These are phyloP conservation scores for Polyommatus icarus DNA, from an alignment of 2,888 invertebrate genomes.

Conservation along the genomic window DNA sequence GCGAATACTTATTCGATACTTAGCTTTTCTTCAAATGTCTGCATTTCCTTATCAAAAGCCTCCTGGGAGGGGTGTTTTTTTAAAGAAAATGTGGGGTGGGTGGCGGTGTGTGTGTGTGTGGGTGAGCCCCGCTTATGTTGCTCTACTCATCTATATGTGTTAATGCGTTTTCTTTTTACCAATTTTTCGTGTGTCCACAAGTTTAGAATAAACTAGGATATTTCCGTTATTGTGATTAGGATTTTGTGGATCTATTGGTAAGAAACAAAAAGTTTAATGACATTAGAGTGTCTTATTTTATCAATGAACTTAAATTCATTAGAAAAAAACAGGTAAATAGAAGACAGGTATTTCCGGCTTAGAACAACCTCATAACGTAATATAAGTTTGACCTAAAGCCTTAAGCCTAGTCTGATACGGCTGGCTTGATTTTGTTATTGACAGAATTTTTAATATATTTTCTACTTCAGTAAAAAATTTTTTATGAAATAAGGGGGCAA, in stretches of 20 bases:
- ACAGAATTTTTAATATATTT: no score
- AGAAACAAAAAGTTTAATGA: background rate
- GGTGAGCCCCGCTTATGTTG: constrained; percentile 62
- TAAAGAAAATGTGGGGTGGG: constrained; percentile 56
- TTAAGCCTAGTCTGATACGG: no score
- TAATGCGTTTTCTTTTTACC: constrained; percentile 81
- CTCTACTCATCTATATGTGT: constrained; percentile 79
- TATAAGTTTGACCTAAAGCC: no score
- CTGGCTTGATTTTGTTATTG: no score
- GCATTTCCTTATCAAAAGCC: constrained; percentile 80
- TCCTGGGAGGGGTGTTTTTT: constrained; percentile 64
- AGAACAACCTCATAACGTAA: no score
- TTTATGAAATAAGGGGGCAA: no score
- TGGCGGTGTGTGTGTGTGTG: constrained; percentile 47
- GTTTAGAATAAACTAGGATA: constrained; percentile 24
- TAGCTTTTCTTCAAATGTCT: constrained; percentile 79
- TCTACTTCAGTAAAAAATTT: no score
- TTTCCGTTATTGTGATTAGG: background rate
- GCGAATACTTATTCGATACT: constrained; percentile 72
- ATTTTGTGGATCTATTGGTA: background rate
- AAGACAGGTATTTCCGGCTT: no score
- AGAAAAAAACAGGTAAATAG: background rate
- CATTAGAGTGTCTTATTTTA: no score
- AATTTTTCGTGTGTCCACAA: constrained; percentile 68
- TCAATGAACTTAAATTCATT: background rate